Conservation (phyloP, 2,888 invertebrate genomes). For the Coronaproctus castanopsis region DNA sequence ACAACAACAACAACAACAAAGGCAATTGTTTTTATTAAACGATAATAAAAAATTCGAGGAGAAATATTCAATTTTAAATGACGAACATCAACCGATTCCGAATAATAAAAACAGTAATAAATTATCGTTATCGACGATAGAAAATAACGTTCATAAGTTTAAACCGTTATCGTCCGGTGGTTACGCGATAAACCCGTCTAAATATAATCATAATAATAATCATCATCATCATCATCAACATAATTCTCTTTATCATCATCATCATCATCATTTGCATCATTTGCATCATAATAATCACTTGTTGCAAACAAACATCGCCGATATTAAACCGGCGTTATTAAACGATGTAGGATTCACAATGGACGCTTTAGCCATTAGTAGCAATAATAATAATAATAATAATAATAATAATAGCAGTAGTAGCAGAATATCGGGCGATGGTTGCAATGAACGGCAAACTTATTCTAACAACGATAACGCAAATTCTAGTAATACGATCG, state of each 20-base stretch:
- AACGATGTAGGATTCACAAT: slow-evolving; percentile 9
- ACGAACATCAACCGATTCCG: slow-evolving; percentile 15
- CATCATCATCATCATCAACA: too few relatives aligned
- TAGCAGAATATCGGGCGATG: too few relatives aligned
- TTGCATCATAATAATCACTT: background rate
- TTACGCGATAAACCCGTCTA: too few relatives aligned
- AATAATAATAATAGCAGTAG: too few relatives aligned
- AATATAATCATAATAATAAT: too few relatives aligned
- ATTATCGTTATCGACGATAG: too few relatives aligned
- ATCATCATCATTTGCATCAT: slow-evolving; percentile 7
- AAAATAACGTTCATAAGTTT: too few relatives aligned
- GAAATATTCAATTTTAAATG: slow-evolving; percentile 11
- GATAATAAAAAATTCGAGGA: slow-evolving; percentile 26
- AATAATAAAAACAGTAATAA: too few relatives aligned
- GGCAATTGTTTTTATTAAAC: slow-evolving; percentile 6
- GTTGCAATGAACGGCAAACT: too few relatives aligned
- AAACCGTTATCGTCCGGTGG: too few relatives aligned
- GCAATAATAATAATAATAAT: slow-evolving; percentile 1
- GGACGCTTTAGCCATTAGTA: slow-evolving; percentile 10
- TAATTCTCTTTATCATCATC: slow-evolving; percentile 9
- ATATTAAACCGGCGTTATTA: slow-evolving; percentile 6
- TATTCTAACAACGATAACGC: too few relatives aligned
- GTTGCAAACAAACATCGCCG: background rate
- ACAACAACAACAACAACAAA: slow-evolving; percentile 10
- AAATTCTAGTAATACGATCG: too few relatives aligned